These are phyloP conservation scores for Eupsilia transversa DNA, from an alignment of 2,888 invertebrate genomes.

Conservation along the genomic window DNA sequence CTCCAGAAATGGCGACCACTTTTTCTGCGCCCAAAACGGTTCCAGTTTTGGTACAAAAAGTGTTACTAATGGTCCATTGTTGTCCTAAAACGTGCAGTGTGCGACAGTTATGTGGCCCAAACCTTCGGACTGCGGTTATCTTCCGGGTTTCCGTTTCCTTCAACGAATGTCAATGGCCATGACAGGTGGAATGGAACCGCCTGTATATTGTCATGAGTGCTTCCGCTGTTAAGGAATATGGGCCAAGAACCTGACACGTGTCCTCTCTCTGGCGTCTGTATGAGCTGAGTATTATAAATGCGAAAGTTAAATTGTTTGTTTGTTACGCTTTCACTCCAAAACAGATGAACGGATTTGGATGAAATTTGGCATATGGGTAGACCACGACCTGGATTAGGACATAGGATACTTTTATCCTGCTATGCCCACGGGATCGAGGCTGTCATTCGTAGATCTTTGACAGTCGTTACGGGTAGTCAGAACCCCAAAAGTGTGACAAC, in stretches of 20 bases:
- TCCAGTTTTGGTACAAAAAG: slow-evolving; percentile 35
- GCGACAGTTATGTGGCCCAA: slow-evolving; percentile 46
- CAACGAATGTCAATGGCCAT: slow-evolving; percentile 37
- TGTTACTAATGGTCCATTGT: slow-evolving; percentile 67
- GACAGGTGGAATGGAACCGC: slow-evolving; percentile 25
- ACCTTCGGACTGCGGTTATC: slow-evolving; percentile 60
- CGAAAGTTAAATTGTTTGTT: too few relatives aligned
- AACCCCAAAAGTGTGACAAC: too few relatives aligned
- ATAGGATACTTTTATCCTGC: too few relatives aligned
- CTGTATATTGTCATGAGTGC: slow-evolving; percentile 65
- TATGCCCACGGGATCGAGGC: too few relatives aligned
- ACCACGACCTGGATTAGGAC: too few relatives aligned
- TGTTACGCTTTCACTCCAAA: too few relatives aligned
- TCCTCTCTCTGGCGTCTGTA: background rate
- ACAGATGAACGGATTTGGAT: too few relatives aligned
- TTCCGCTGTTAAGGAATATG: slow-evolving; percentile 79
- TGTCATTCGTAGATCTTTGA: too few relatives aligned
- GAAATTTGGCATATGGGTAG: too few relatives aligned
- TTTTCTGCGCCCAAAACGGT: slow-evolving; percentile 13
- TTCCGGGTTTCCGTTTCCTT: slow-evolving; percentile 68
- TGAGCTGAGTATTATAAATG: too few relatives aligned
- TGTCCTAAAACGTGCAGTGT: slow-evolving; percentile 52
- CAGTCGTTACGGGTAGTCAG: too few relatives aligned
- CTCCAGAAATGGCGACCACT: background rate
- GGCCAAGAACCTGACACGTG: slow-evolving; percentile 63